Evolutionary conservation across 2,113 vertebrate genomes (phyloP), one percentile per base, ranked within the genome.

Genomic region (Phoxinus phoxinus): DNA sequence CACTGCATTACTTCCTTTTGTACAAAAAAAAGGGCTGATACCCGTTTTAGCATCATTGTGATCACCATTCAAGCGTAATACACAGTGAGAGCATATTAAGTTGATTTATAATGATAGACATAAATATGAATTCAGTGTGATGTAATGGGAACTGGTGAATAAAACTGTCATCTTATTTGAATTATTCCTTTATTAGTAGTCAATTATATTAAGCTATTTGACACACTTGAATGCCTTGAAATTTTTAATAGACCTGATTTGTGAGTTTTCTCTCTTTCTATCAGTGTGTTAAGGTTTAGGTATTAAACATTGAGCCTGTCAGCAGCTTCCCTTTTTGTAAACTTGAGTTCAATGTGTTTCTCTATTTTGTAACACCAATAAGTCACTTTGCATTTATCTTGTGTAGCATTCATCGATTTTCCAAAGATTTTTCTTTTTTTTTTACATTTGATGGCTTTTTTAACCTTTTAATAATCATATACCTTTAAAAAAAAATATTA

Each of bases 61-160:
- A 87, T 86, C 90, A 35, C 85, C 78, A 82, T 21, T 78, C 9
- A 80, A 48, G 67, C 86, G 71, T 92, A 93, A 94, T 76, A 27
- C 81, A 90, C 87, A 89, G 84, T 77, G 90, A 94, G 83, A 53
- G 82, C 65, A 90, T 90, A 92, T 94, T 93, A 93, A 89, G 81
- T 76, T 90, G 89, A 92, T 93, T 83, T 90, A 87, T 82, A 76
- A 21, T 90, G 91, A 93, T 77, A 84, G 91, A 92, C 91, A 91
- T 87, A 86, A 90, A 91, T 87, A 83, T 89, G 89, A 90, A 93
- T 93, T 27, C 32, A 80, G 71, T 69, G 71, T 65, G 93, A 94
- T 87, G 84, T 90, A 89, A 92, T 91, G 77, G 77, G 92, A 83
- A 53, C 74, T 56, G 30, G 25, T 67, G 48, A 56, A 35, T 17